Conservation (phyloP, 2,888 invertebrate genomes). For the Phasia obesa region DNA sequence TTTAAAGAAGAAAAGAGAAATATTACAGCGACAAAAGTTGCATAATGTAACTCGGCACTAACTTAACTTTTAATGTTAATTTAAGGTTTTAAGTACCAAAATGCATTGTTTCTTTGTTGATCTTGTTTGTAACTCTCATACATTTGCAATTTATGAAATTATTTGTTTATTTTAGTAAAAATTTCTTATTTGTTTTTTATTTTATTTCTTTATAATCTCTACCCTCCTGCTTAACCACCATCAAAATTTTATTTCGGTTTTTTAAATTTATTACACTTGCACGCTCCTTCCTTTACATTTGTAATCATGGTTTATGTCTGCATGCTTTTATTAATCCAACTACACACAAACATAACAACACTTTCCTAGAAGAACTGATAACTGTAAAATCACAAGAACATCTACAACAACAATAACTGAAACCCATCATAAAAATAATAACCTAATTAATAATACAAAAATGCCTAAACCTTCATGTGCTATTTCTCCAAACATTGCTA, state of each 20-base stretch:
- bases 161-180: slow-evolving; percentile 47
- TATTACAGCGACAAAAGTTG: too few relatives aligned
- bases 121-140: slow-evolving; percentile 6
- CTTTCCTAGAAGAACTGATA: slow-evolving; percentile 72
- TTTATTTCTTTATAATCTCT: slow-evolving; percentile 62
- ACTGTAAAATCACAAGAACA: slow-evolving; percentile 64
- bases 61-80: too few relatives aligned
- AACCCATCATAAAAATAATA: slow-evolving; percentile 54
- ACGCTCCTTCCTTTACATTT: slow-evolving; percentile 24
- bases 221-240: slow-evolving; percentile 36
- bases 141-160: slow-evolving; percentile 9
- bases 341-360: slow-evolving; percentile 7
- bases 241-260: slow-evolving; percentile 48
- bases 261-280: slow-evolving; percentile 17
- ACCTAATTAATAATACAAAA: slow-evolving; percentile 60
- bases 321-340: slow-evolving; percentile 46
- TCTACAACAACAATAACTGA: slow-evolving; percentile 46
- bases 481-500: slow-evolving; percentile 78
- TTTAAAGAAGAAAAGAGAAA: too few relatives aligned
- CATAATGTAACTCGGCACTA: too few relatives aligned
- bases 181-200: slow-evolving; percentile 62
- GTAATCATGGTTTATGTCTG: slow-evolving; percentile 18
- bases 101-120: background rate
- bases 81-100: background rate
- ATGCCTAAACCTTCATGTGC: slow-evolving; percentile 71